Evolutionary conservation across 1,140 invertebrate genomes (phyloP).

Genomic region (Nautilus pompilius): DNA sequence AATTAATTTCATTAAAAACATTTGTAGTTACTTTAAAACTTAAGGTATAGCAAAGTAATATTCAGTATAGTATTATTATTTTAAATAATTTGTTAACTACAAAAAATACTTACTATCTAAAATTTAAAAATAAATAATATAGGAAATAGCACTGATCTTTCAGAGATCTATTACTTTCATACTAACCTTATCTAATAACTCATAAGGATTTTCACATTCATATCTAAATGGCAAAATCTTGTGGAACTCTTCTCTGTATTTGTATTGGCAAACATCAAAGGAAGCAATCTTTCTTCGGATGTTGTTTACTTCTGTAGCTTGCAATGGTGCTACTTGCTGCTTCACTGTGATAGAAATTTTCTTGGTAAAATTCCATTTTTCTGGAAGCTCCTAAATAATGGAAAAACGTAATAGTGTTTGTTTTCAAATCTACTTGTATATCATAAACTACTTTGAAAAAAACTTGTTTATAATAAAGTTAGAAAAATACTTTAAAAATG

Average conservation of each 20-base stretch:
- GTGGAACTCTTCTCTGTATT: constrained; percentile 83
- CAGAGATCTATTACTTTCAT: too few relatives aligned
- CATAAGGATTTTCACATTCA: constrained; percentile 75
- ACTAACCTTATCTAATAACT: constrained; percentile 69
- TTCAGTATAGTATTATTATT: too few relatives aligned
- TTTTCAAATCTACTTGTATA: neutral
- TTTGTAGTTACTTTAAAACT: too few relatives aligned
- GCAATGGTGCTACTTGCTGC: constrained; percentile 89
- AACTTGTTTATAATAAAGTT: neutral
- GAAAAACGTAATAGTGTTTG: neutral
- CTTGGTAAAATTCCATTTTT: constrained; percentile 93
- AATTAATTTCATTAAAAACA: too few relatives aligned
- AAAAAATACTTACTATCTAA: too few relatives aligned
- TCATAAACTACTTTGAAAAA: neutral
- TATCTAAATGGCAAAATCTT: constrained; percentile 64
- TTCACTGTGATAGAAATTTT: constrained; percentile 87
- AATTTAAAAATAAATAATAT: too few relatives aligned
- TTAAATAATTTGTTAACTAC: too few relatives aligned
- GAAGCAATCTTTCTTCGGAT: constrained; percentile 80
- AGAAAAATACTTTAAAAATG: too few relatives aligned
- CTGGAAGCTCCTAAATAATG: constrained; percentile 76
- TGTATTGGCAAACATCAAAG: constrained; percentile 80
- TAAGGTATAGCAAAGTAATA: too few relatives aligned
- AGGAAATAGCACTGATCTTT: too few relatives aligned
- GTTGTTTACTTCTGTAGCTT: constrained; percentile 88